Evolutionary conservation across 2,113 vertebrate genomes (phyloP).

Genomic region (Terrapene triunguis): DNA sequence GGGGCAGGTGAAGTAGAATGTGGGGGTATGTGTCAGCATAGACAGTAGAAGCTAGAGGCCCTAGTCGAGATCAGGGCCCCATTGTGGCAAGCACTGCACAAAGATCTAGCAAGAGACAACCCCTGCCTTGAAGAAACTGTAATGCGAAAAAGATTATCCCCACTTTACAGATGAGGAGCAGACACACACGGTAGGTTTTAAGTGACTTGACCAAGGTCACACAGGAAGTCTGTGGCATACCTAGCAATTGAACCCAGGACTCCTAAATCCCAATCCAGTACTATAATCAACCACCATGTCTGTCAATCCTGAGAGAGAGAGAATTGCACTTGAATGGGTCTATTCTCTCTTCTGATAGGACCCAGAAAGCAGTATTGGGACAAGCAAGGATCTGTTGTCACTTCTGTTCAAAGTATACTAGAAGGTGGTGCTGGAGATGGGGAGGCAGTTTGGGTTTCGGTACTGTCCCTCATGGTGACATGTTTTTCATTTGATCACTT

Average conservation of each 20-base stretch:
- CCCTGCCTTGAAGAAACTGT: not conserved
- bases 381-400: accelerated
- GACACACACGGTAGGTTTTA: not conserved
- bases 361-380: not conserved
- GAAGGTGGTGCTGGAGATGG: not conserved
- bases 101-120: not conserved
- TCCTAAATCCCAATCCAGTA: not conserved
- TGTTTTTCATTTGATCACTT: not conserved
- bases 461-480: accelerated
- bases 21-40: not conserved
- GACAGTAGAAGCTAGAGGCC: not conserved
- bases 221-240: not conserved
- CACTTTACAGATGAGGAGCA: not conserved
- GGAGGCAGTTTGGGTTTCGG: not conserved
- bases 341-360: not conserved
- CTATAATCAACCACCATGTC: not conserved
- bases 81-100: not conserved
- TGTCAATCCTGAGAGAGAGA: not conserved
- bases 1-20: not conserved
- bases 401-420: accelerated
- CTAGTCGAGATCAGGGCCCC: not conserved
- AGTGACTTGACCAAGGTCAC: not conserved
- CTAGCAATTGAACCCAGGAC: not conserved
- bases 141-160: not conserved
- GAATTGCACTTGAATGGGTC: not conserved